Conservation (phyloP, 1,140 invertebrate genomes). For the Goniozus legneri region DNA sequence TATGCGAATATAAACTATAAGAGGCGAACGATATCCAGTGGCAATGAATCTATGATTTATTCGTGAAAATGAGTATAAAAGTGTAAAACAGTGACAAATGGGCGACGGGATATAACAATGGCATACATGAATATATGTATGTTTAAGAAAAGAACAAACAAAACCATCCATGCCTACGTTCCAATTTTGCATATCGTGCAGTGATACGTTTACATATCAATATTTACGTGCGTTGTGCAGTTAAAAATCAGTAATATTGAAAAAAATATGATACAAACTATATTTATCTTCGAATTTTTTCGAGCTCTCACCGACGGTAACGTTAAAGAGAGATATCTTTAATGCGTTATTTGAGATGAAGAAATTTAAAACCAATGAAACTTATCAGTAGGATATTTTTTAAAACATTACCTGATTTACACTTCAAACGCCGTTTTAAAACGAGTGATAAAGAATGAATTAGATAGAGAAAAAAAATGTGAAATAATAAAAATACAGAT, state of each 20-base stretch:
- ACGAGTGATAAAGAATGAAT: not conserved
- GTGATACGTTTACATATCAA: conserved; percentile 28
- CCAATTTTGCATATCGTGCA: conserved; percentile 17
- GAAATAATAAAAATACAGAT: conserved; percentile 4
- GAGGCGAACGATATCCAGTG: not conserved
- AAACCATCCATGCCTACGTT: not conserved
- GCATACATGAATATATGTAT: too few relatives aligned
- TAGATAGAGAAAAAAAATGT: conserved; percentile 1
- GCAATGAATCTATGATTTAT: not conserved
- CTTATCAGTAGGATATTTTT: too few relatives aligned
- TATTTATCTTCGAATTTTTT: too few relatives aligned
- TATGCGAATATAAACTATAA: too few relatives aligned
- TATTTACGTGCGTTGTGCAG: too few relatives aligned
- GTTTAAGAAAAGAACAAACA: too few relatives aligned
- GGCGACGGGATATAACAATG: too few relatives aligned
- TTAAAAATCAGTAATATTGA: too few relatives aligned
- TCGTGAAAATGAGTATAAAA: not conserved
- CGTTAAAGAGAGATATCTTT: not conserved
- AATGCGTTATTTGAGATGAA: not conserved
- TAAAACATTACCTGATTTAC: too few relatives aligned
- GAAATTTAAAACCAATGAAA: not conserved
- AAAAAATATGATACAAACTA: too few relatives aligned
- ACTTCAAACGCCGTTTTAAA: too few relatives aligned
- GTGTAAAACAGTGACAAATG: not conserved
- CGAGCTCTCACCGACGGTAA: too few relatives aligned